These are phyloP conservation scores for Ormyrus rosae DNA, from an alignment of 2,888 invertebrate species.

Conservation along the genomic window DNA sequence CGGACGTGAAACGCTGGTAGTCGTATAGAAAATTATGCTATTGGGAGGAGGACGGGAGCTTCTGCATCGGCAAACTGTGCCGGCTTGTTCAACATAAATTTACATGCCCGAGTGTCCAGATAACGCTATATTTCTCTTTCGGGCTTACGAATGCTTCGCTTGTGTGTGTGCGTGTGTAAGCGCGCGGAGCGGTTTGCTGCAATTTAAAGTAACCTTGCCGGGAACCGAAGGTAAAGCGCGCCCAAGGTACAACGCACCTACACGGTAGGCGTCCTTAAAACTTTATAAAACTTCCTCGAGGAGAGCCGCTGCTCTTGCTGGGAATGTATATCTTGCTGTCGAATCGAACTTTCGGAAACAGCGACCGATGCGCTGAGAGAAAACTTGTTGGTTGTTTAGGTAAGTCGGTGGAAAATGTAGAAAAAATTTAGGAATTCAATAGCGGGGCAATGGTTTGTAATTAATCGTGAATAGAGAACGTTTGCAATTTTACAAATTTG, in stretches of 20 bases:
- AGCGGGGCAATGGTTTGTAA: too few relatives aligned
- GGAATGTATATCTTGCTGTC: neutral
- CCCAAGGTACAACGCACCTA: conserved; percentile 48
- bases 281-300: conserved; percentile 22
- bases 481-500: too few relatives aligned
- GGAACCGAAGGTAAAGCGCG: conserved; percentile 40
- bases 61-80: conserved; percentile 58
- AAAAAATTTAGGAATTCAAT: too few relatives aligned
- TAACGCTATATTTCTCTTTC: conserved; percentile 51
- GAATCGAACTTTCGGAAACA: conserved; percentile 15
- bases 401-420: neutral
- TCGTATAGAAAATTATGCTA: conserved; percentile 56
- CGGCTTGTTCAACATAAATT: conserved; percentile 61
- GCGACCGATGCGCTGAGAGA: neutral
- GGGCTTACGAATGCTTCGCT: neutral
- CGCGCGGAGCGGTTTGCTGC: conserved; percentile 53
- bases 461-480: too few relatives aligned
- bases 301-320: neutral
- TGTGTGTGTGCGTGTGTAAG: neutral
- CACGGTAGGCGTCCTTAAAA: conserved; percentile 28
- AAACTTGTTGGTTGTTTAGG: conserved; percentile 4
- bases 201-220: conserved; percentile 61
- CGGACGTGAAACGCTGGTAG: neutral
- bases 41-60: conserved; percentile 54
- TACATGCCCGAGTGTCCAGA: conserved; percentile 60